Percentiles rank a stretch among this genome's conserved stretches.
Conservation (phyloP, 2,888 invertebrate species). For the Melieria picta region DNA sequence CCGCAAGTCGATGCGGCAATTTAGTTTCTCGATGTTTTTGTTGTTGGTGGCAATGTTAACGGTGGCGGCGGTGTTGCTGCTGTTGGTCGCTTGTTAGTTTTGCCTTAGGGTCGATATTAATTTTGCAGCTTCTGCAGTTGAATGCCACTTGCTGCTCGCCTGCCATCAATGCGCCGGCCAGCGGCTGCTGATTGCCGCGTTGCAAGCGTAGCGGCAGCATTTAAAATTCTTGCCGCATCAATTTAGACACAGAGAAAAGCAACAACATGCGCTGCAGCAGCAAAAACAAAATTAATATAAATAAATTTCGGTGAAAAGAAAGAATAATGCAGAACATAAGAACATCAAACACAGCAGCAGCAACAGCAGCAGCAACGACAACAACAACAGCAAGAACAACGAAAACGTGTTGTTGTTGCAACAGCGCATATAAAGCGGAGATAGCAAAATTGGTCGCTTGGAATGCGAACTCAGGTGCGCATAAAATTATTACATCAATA, state of each 20-base stretch:
- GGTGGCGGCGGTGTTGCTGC: constrained; percentile 34
- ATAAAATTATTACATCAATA: constrained; percentile 19
- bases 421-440: not conserved
- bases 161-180: not conserved
- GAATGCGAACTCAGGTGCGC: constrained; percentile 4
- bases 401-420: not conserved
- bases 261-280: too few relatives aligned
- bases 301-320: constrained; percentile 16
- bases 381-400: constrained; percentile 2
- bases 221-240: constrained; percentile 22
- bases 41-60: constrained; percentile 34
- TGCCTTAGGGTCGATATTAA: constrained; percentile 35
- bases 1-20: not conserved
- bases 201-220: constrained; percentile 15
- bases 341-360: not conserved
- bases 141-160: constrained; percentile 1
- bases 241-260: too few relatives aligned
- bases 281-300: constrained; percentile 12
- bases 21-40: constrained; percentile 31
- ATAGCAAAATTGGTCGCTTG: constrained; percentile 3
- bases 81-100: constrained; percentile 30
- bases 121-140: constrained; percentile 32
- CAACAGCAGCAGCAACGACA: constrained; percentile 14
- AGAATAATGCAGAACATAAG: not conserved
- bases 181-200: not conserved